phyloP scores from a whole-genome alignment of 2,113 vertebrate genomes.

The Muscicapa adusta region DNA sequence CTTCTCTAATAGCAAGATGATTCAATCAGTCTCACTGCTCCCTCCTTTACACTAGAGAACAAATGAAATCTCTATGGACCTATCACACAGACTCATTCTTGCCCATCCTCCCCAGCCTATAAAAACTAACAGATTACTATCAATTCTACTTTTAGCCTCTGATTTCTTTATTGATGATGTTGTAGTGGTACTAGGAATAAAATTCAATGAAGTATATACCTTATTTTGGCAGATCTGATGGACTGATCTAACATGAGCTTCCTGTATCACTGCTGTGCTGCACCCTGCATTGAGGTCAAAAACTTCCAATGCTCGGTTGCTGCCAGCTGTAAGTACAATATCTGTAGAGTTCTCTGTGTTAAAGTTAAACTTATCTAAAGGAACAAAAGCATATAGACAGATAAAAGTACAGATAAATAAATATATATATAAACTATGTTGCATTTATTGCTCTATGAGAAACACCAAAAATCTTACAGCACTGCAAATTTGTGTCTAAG shows the following conservation, averaged over 20 bases:
- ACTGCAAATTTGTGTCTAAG: background rate
- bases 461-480: background rate
- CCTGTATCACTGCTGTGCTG: slow-evolving; percentile 70
- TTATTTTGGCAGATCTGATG: slow-evolving; percentile 89
- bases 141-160: background rate
- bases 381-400: background rate
- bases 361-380: slow-evolving; percentile 29
- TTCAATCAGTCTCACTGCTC: background rate
- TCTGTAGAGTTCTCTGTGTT: slow-evolving; percentile 68
- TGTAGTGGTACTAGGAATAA: background rate
- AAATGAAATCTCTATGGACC: background rate
- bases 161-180: background rate
- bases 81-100: background rate
- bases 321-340: slow-evolving; percentile 78
- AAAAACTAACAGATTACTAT: fast-evolving
- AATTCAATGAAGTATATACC: slow-evolving; percentile 55
- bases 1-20: background rate
- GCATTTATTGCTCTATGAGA: background rate
- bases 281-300: slow-evolving; percentile 83
- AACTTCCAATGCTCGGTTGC: slow-evolving; percentile 79
- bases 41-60: background rate
- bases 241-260: slow-evolving; percentile 78
- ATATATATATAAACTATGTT: background rate
- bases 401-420: background rate
- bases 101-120: background rate